phyloP scores from a whole-genome alignment of 2,113 vertebrate species.

The Syrrhaptes paradoxus region DNA sequence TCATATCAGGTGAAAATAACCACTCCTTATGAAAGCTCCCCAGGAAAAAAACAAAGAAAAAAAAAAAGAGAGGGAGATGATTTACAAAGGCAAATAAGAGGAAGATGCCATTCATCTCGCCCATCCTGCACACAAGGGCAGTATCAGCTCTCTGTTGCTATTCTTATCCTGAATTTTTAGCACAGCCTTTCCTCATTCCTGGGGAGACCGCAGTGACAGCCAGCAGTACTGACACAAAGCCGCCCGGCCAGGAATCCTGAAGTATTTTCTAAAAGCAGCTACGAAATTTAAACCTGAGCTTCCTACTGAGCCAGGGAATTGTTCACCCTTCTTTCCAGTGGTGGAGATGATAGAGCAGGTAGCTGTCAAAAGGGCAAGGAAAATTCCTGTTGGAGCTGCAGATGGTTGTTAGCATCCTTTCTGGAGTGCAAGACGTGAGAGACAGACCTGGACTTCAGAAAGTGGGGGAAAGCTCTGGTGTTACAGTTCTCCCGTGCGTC shows the following conservation, averaged over 20 bases:
- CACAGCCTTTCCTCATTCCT: background rate
- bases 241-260: background rate
- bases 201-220: background rate
- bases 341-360: background rate
- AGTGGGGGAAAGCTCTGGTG: background rate
- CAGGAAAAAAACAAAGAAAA: background rate
- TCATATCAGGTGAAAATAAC: background rate
- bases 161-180: background rate
- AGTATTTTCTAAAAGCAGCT: background rate
- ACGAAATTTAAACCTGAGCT: conserved; percentile 5
- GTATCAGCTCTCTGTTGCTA: background rate
- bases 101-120: background rate
- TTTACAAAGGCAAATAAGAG: background rate
- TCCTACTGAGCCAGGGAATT: background rate
- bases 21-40: background rate
- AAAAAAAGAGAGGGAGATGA: background rate
- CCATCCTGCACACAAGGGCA: background rate
- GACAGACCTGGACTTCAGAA: background rate
- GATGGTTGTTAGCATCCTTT: background rate
- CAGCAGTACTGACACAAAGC: background rate
- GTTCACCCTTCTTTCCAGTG: background rate
- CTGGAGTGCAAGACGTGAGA: background rate
- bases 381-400: background rate
- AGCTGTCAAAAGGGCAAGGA: background rate
- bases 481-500: background rate